These are phyloP conservation scores for Disparrhopalites patrizii DNA, from an alignment of 2,888 invertebrate species.

Conservation along the genomic window DNA sequence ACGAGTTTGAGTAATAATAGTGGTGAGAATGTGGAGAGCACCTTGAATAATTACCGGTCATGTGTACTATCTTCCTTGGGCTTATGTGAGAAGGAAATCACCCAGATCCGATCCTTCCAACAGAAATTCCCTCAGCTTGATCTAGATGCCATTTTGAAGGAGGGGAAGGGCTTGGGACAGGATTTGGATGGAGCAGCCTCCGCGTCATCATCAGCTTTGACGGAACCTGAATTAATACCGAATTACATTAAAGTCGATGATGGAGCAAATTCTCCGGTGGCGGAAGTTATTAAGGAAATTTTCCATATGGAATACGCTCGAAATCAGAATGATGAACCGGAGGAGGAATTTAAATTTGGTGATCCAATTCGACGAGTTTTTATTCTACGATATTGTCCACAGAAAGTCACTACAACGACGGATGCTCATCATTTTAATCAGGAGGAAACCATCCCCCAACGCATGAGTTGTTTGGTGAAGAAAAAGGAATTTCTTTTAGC, in stretches of 20 bases:
- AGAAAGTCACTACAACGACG: conserved; percentile 18
- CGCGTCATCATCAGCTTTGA: not conserved
- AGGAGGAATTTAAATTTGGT: conserved; percentile 44
- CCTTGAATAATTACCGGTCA: conserved; percentile 32
- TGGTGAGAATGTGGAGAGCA: conserved; percentile 19
- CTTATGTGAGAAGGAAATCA: conserved; percentile 44
- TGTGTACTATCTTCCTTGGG: conserved; percentile 36
- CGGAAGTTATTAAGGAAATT: conserved; percentile 43
- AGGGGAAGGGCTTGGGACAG: conserved; percentile 17
- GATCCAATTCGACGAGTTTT: conserved; percentile 44
- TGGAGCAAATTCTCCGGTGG: conserved; percentile 40
- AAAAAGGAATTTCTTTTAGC: conserved; percentile 67
- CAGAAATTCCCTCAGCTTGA: conserved; percentile 43
- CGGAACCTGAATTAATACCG: conserved; percentile 35
- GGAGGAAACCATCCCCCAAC: conserved; percentile 56
- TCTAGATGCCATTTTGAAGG: conserved; percentile 20
- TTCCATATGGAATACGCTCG: conserved; percentile 41
- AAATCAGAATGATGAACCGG: conserved; percentile 39
- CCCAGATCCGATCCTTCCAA: conserved; percentile 45
- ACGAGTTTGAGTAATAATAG: conserved; percentile 21
- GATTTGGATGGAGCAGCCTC: not conserved
- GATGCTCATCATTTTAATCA: conserved; percentile 20
- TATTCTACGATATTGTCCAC: conserved; percentile 44
- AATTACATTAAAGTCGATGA: conserved; percentile 45
- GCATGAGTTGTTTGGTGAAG: conserved; percentile 65